Conservation (phyloP, 2,797 vertebrate species). For the Anas capensis region DNA sequence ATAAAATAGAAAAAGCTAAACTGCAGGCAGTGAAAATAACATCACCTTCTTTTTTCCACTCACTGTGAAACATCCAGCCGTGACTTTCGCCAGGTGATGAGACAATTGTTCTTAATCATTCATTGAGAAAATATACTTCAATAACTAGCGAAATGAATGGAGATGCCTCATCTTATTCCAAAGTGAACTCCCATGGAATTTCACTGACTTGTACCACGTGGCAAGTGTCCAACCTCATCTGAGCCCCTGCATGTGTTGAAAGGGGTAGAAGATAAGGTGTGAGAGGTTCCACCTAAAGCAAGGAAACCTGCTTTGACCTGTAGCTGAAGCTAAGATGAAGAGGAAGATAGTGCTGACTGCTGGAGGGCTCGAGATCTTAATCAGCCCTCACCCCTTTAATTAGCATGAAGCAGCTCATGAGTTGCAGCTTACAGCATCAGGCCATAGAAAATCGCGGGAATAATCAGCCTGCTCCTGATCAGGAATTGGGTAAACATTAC, state of each 20-base stretch:
- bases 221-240: neutral
- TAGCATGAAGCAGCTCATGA: constrained; percentile 30
- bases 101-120: neutral
- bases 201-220: neutral
- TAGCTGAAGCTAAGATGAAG: constrained; percentile 53
- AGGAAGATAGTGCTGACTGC: constrained; percentile 42
- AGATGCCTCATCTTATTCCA: neutral
- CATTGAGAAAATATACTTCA: neutral
- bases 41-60: neutral
- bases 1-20: neutral
- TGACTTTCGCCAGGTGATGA: neutral
- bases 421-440: neutral
- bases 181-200: neutral
- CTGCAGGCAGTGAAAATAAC: neutral
- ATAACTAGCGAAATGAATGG: neutral
- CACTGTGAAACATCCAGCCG: neutral
- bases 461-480: neutral
- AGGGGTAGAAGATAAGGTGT: neutral
- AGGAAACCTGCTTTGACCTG: constrained; percentile 67
- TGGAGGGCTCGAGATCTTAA: constrained; percentile 54
- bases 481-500: constrained; percentile 20
- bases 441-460: neutral
- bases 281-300: constrained; percentile 46
- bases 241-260: neutral
- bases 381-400: constrained; percentile 48